These are phyloP conservation scores for Xanthia togata DNA, from an alignment of 2,888 invertebrate genomes.

Conservation along the genomic window DNA sequence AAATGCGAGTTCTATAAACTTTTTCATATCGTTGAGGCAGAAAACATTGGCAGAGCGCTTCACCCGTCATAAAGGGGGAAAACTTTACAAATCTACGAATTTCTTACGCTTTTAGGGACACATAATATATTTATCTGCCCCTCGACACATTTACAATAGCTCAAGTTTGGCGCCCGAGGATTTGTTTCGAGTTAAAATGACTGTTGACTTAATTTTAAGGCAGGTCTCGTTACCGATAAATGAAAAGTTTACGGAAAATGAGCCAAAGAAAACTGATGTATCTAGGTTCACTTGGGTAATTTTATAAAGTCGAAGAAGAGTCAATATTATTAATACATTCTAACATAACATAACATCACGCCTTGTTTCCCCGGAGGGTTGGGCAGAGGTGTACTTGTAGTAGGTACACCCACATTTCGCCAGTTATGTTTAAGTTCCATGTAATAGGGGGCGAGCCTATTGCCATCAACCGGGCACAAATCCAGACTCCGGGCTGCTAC, in stretches of 20 bases:
- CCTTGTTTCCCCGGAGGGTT: no score
- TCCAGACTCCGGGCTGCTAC: no score
- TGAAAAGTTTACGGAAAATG: conserved; percentile 26
- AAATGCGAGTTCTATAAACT: conserved; percentile 74
- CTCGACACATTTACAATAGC: conserved; percentile 87
- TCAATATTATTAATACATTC: not conserved
- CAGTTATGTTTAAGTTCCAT: no score
- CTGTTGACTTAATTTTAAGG: conserved; percentile 75
- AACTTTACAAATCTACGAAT: conserved; percentile 90
- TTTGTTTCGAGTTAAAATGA: conserved; percentile 81
- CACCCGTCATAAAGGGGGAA: conserved; percentile 88
- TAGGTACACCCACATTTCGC: no score
- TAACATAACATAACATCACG: no score
- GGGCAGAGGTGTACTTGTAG: no score
- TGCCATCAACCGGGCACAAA: no score
- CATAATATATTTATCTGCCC: conserved; percentile 90
- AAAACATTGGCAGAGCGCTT: conserved; percentile 87
- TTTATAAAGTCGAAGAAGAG: not conserved
- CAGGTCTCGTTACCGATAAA: conserved; percentile 55
- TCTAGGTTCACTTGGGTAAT: not conserved
- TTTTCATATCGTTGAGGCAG: conserved; percentile 87
- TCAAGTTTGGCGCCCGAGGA: conserved; percentile 83
- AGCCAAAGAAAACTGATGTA: not conserved
- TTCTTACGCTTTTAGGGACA: conserved; percentile 89
- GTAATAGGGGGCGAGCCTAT: no score